Conservation (phyloP, 2,888 invertebrate species). For the Euclidia mi region DNA sequence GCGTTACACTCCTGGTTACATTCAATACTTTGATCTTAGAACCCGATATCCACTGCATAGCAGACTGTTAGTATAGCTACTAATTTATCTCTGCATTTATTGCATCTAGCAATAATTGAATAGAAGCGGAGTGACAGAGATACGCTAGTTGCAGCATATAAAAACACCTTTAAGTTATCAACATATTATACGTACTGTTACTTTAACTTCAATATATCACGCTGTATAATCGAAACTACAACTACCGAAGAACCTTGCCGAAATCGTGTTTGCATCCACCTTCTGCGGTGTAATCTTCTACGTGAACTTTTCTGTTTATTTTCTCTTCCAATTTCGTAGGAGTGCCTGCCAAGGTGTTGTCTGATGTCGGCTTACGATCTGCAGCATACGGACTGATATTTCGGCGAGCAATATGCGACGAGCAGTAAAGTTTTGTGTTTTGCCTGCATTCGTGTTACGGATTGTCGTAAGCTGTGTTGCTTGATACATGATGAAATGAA, state of each 20-base stretch:
- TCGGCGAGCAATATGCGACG: conserved; percentile 40
- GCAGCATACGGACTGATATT: conserved; percentile 61
- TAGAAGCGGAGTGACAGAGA: too few relatives aligned
- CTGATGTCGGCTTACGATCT: conserved; percentile 78
- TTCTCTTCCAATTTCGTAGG: conserved; percentile 86
- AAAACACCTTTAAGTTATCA: too few relatives aligned
- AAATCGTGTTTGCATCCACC: conserved; percentile 79
- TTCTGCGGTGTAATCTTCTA: conserved; percentile 83
- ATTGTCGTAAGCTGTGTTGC: neutral
- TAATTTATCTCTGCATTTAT: too few relatives aligned
- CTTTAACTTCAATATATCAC: neutral
- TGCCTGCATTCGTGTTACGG: conserved; percentile 22
- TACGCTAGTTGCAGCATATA: too few relatives aligned
- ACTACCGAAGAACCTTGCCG: conserved; percentile 45
- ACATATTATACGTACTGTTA: conserved; percentile 17
- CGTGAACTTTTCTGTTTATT: conserved; percentile 87
- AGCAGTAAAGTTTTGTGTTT: conserved; percentile 37
- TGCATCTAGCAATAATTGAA: too few relatives aligned
- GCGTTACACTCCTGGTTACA: too few relatives aligned
- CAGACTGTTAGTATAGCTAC: too few relatives aligned
- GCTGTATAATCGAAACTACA: conserved; percentile 7
- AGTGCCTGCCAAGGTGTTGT: conserved; percentile 88
- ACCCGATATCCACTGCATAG: too few relatives aligned
- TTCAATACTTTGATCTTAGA: too few relatives aligned
- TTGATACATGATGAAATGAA: too few relatives aligned